Evolutionary conservation across 2,797 vertebrate genomes (phyloP).

Genomic region (Gymnoscopelus microlampas): DNA sequence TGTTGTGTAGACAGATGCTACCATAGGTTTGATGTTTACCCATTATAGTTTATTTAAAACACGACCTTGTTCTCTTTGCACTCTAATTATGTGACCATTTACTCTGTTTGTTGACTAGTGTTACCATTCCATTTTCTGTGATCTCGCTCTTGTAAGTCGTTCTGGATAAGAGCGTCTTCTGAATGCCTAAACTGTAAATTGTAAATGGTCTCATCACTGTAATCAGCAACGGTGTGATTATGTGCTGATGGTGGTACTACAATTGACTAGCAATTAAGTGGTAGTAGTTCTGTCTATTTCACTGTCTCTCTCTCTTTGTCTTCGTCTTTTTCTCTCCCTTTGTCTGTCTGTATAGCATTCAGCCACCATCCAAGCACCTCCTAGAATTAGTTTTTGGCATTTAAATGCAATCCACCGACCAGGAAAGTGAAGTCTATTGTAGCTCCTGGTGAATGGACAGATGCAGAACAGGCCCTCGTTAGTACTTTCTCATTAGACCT

Average conservation of each 20-base stretch:
- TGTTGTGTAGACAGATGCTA: too few species aligned
- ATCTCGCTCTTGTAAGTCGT: too few species aligned
- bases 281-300: neutral
- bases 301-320: slow-evolving; percentile 24
- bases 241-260: slow-evolving; percentile 4
- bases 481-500: slow-evolving; percentile 8
- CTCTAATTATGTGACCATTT: too few species aligned
- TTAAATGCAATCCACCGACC: slow-evolving; percentile 34
- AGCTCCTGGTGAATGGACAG: slow-evolving; percentile 28
- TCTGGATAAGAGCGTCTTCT: slow-evolving; percentile 33
- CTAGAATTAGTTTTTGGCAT: slow-evolving; percentile 43
- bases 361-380: slow-evolving; percentile 11
- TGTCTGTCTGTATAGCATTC: slow-evolving; percentile 1
- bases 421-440: slow-evolving; percentile 9
- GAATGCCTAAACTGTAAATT: neutral
- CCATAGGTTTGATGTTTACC: too few species aligned
- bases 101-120: too few species aligned
- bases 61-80: too few species aligned
- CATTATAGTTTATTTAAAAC: too few species aligned
- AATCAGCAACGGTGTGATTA: slow-evolving; percentile 62
- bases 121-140: too few species aligned
- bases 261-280: slow-evolving; percentile 31
- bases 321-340: neutral
- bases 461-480: slow-evolving; percentile 8
- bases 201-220: slow-evolving; percentile 9